Base-by-base conservation (phyloP, 2,888 invertebrate genomes). In the Microchrysa polita region DNA sequence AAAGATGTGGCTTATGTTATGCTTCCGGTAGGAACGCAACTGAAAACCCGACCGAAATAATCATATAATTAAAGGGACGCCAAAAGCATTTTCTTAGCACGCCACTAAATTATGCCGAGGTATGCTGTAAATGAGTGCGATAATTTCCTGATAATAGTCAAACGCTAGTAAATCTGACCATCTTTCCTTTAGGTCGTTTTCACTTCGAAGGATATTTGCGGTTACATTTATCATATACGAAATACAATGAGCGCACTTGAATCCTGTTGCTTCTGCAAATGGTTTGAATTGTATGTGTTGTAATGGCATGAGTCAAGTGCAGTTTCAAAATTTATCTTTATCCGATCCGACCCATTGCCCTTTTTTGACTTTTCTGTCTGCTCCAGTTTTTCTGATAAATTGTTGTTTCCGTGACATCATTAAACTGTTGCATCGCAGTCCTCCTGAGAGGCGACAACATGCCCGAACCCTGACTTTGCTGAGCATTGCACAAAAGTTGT, bases 381-480 rank as follows among this genome's bases (percentile, higher is more conserved):
- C 23, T 44, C 22, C 65, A 44, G 10, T 48, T 22, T 18, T 48
- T 12, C 44, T 22, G 22, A 48, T 48, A 14, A 65, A 34, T 22
- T 65, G 44, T 23, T 34, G 20, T 48, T 23, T 65, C 16, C 48
- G 14, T 22, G 4, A 20, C 44, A 22, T 22, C 44, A 65, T 65
- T 65, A 65, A n/a, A 65, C 65, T 65, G 65, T 65, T 65, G 65
- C 65, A 65, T n/a, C 48, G 65, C 23, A 16, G n/a, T n/a, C n/a
- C n/a, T n/a, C n/a, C n/a, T 44, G 20, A 48, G 23, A 34, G 48
- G 44, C 20, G 34, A 12, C 65, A 14, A 23, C 65, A 40, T 65
- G 42, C 48, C 65, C 14, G 9, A 65, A 65, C 48, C 44, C 44
- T 40, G 16, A 14, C n/a, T n/a, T n/a, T 42, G 22, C 65, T 34